Conservation (phyloP, 2,888 invertebrate genomes). For the Tetragonisca angustula region DNA sequence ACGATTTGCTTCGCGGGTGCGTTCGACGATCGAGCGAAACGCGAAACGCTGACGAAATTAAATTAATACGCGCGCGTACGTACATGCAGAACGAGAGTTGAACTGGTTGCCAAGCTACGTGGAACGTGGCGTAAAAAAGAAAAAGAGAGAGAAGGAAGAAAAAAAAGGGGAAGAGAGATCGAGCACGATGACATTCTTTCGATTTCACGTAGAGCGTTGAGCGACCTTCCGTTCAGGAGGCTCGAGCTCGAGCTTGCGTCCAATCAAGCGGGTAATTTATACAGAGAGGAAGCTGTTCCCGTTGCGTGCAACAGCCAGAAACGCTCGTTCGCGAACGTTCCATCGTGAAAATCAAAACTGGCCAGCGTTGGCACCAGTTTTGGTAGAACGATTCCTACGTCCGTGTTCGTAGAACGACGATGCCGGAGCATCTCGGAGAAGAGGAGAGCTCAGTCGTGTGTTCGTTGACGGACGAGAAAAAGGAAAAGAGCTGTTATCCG, state of each 20-base stretch:
- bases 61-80: neutral
- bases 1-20: conserved; percentile 2
- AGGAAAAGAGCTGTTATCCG: conserved; percentile 9
- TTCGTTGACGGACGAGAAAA: neutral
- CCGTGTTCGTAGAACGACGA: neutral
- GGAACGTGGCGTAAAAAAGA: neutral
- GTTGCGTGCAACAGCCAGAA: conserved; percentile 3
- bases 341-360: conserved; percentile 8
- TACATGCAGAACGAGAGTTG: neutral
- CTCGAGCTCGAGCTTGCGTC: conserved; percentile 33
- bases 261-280: conserved; percentile 58
- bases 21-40: conserved; percentile 23
- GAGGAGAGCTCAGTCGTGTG: neutral
- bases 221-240: conserved; percentile 56
- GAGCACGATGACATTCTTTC: conserved; percentile 30
- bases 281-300: conserved; percentile 49
- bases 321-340: conserved; percentile 18
- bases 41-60: conserved; percentile 44
- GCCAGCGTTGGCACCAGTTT: neutral
- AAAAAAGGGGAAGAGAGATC: neutral
- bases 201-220: conserved; percentile 19
- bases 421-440: neutral
- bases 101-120: conserved; percentile 17
- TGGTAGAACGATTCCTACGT: neutral
- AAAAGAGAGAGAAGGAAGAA: neutral